A percentile compares a stretch with the other conserved stretches of the same genome.
phyloP scores from a whole-genome alignment of 2,797 vertebrate genomes.

The Rhodeus uyekii region DNA sequence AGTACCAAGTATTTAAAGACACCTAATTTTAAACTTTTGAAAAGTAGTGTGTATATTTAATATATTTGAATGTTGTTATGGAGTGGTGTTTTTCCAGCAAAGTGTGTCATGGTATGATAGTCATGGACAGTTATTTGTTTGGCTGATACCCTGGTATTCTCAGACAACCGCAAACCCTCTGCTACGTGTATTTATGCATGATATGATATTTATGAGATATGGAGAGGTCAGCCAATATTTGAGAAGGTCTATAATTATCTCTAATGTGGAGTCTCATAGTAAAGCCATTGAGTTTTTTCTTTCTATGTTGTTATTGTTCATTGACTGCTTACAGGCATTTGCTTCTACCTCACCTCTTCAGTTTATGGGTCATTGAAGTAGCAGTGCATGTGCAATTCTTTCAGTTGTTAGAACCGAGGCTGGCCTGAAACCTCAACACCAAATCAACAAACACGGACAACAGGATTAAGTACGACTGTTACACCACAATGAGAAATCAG shows the following conservation, averaged over 20 bases:
- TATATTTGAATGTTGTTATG: neutral
- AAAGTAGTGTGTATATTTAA: constrained; percentile 11
- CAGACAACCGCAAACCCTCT: constrained; percentile 51
- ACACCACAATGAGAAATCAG: constrained; percentile 78
- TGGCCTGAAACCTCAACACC: constrained; percentile 35
- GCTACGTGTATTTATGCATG: constrained; percentile 43
- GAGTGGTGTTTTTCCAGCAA: constrained; percentile 28
- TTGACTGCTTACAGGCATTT: neutral
- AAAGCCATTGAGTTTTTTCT: neutral
- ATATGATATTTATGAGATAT: constrained; percentile 37
- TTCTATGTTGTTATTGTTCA: neutral
- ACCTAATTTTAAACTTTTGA: no score
- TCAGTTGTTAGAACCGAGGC: constrained; percentile 9
- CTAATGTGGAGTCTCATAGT: neutral
- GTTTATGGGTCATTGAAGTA: neutral
- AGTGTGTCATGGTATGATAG: constrained; percentile 40
- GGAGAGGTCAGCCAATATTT: constrained; percentile 23
- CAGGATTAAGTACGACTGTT: constrained; percentile 69
- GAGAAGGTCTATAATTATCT: neutral
- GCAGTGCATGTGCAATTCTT: neutral
- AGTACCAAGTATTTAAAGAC: no score
- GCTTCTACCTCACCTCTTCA: constrained; percentile 1
- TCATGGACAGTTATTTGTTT: constrained; percentile 39
- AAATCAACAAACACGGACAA: constrained; percentile 46
- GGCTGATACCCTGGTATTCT: constrained; percentile 45